phyloP scores from a whole-genome alignment of 2,888 invertebrate species.

The Mystacides longicornis region DNA sequence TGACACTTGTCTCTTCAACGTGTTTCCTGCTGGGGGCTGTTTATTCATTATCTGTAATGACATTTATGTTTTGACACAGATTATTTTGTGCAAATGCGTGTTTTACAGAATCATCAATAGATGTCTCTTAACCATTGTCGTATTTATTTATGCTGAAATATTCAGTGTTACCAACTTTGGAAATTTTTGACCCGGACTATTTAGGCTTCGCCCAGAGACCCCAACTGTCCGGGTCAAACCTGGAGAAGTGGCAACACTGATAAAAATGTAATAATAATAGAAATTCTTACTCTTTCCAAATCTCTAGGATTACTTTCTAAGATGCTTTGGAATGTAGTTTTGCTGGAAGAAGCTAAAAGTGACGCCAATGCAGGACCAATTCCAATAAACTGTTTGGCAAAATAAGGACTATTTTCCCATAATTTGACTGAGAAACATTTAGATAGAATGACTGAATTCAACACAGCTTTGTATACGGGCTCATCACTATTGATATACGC shows the following conservation, averaged over 20 bases:
- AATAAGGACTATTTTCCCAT: constrained; percentile 68
- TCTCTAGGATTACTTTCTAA: constrained; percentile 63
- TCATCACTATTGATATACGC: constrained; percentile 33
- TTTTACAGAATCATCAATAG: too few relatives aligned
- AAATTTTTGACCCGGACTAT: too few relatives aligned
- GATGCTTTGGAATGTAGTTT: constrained; percentile 56
- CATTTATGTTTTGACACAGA: neutral
- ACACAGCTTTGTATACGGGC: constrained; percentile 45
- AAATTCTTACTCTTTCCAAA: constrained; percentile 54
- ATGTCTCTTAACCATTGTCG: too few relatives aligned
- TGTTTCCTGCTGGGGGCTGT: constrained; percentile 65
- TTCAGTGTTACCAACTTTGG: too few relatives aligned
- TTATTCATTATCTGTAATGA: constrained; percentile 58
- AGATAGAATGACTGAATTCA: constrained; percentile 53
- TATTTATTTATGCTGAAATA: too few relatives aligned
- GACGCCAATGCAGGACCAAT: constrained; percentile 61
- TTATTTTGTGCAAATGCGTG: too few relatives aligned
- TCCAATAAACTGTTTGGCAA: constrained; percentile 62
- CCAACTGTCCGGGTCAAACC: too few relatives aligned
- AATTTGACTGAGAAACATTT: constrained; percentile 61
- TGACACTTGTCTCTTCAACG: constrained; percentile 53
- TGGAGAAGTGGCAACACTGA: too few relatives aligned
- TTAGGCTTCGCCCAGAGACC: too few relatives aligned
- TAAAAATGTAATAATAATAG: too few relatives aligned
- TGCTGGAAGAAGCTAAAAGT: constrained; percentile 57